These are phyloP conservation scores for Nephrotoma guestfalica DNA, from an alignment of 2,888 invertebrate species.

Conservation along the genomic window DNA sequence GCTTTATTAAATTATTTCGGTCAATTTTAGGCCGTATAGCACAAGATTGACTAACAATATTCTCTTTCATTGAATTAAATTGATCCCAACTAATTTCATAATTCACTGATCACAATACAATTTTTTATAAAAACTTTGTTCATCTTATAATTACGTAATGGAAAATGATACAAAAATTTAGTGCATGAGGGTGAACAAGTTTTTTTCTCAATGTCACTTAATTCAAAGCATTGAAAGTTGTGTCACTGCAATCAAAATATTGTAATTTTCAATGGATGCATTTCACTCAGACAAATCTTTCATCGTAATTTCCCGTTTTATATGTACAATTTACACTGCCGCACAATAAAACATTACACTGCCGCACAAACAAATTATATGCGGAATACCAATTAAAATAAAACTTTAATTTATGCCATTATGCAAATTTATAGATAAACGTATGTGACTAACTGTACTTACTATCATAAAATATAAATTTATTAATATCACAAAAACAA, in stretches of 20 bases:
- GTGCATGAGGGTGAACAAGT: not conserved
- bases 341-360: not conserved
- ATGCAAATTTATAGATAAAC: not conserved
- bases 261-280: no score
- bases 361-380: not conserved
- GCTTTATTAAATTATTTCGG: no score
- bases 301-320: not conserved
- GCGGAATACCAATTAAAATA: not conserved
- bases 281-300: not conserved
- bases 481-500: not conserved
- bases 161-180: not conserved
- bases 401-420: not conserved
- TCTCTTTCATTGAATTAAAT: no score
- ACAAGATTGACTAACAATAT: no score
- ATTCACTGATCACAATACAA: no score
- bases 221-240: not conserved
- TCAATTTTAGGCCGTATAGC: no score
- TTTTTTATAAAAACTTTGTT: not conserved
- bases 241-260: no score
- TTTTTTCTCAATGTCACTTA: not conserved
- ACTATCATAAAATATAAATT: not conserved
- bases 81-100: no score
- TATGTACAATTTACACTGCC: not conserved
- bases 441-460: not conserved
- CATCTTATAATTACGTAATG: not conserved